Conservation (phyloP, 2,797 vertebrate genomes). For the Lophura swinhoii region DNA sequence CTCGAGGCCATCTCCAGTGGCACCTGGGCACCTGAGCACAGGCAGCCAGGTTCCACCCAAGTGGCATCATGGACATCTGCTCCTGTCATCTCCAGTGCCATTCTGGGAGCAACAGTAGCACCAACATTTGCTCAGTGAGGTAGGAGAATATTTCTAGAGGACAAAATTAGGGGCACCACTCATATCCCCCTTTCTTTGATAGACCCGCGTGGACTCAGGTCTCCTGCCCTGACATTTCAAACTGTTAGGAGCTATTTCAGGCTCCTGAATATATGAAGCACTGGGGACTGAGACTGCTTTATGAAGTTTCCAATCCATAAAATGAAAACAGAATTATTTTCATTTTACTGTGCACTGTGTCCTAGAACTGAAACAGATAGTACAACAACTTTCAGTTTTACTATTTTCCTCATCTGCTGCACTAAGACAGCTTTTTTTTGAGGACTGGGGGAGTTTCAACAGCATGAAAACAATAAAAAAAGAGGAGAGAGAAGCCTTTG, state of each 20-base stretch:
- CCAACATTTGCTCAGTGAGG: background rate
- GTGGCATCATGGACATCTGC: background rate
- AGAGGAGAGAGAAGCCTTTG: background rate
- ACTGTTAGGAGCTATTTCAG: background rate
- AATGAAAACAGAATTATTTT: background rate
- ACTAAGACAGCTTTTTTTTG: rapidly evolving
- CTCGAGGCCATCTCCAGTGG: background rate
- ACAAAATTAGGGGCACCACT: background rate
- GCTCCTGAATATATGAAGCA: background rate
- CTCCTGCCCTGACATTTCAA: rapidly evolving
- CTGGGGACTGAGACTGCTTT: background rate
- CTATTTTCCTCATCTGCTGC: background rate
- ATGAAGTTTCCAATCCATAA: background rate
- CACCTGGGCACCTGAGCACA: background rate
- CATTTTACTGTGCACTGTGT: background rate
- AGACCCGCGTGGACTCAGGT: rapidly evolving
- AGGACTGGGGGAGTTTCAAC: background rate
- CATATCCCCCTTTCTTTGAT: background rate
- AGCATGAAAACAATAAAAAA: background rate
- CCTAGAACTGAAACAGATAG: background rate
- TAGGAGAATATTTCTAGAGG: background rate
- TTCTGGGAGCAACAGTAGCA: background rate
- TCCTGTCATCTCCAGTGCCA: background rate
- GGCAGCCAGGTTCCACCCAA: background rate
- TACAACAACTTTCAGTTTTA: background rate